A percentile compares a stretch with the other conserved stretches of the same genome.
These are phyloP conservation scores for Luperina testacea DNA, from an alignment of 2,888 invertebrate species.

Conservation along the genomic window DNA sequence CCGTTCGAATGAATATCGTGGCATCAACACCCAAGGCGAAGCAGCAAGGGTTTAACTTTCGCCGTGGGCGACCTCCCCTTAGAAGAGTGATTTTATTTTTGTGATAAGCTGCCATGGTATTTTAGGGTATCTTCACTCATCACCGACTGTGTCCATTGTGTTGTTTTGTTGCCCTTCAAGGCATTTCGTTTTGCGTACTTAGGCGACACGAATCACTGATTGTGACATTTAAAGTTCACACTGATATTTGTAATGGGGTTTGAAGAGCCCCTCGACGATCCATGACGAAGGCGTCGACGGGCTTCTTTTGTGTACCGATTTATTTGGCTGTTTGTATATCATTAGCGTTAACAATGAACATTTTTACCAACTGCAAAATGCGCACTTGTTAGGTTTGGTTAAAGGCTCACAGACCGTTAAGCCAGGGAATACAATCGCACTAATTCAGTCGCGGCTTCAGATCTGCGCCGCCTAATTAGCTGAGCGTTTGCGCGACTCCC, in stretches of 20 bases:
- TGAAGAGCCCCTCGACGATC: constrained; percentile 68
- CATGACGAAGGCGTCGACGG: constrained; percentile 45
- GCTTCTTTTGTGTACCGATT: constrained; percentile 39
- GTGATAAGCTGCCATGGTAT: neutral
- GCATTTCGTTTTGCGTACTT: constrained; percentile 41
- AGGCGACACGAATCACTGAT: constrained; percentile 73
- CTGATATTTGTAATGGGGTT: constrained; percentile 82
- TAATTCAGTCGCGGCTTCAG: constrained; percentile 87
- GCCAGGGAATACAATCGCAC: constrained; percentile 81
- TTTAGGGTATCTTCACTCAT: constrained; percentile 6
- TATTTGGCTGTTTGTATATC: constrained; percentile 45
- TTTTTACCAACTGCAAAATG: constrained; percentile 46
- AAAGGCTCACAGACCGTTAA: constrained; percentile 75
- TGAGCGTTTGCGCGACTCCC: constrained; percentile 80
- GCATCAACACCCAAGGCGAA: neutral
- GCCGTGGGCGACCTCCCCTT: neutral
- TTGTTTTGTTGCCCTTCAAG: constrained; percentile 19
- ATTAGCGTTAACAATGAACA: constrained; percentile 39
- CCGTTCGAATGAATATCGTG: neutral
- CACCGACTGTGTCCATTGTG: constrained; percentile 11
- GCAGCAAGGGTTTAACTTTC: neutral
- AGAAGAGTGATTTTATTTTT: neutral
- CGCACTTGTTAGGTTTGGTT: constrained; percentile 72
- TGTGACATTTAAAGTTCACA: constrained; percentile 88
- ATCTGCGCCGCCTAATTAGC: constrained; percentile 88